Evolutionary conservation across 2,113 vertebrate genomes (phyloP).

Genomic region (Oxyura jamaicensis): DNA sequence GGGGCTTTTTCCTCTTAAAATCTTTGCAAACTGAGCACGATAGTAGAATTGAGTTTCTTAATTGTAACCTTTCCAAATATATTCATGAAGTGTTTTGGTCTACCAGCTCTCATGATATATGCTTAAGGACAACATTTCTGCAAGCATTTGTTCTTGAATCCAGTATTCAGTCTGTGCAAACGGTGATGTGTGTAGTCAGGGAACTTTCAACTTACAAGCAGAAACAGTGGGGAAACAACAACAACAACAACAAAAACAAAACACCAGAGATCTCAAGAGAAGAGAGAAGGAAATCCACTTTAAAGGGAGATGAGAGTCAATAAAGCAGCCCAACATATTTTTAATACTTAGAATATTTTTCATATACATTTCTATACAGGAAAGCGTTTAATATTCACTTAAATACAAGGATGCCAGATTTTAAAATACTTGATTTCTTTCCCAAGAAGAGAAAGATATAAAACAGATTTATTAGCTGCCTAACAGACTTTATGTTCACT

Average conservation of each 20-base stretch:
- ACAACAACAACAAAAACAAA: background rate
- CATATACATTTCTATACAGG: background rate
- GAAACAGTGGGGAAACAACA: background rate
- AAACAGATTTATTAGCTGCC: background rate
- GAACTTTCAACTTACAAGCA: background rate
- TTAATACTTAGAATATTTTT: background rate
- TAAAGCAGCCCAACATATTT: background rate
- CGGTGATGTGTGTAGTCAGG: background rate
- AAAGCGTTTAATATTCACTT: background rate
- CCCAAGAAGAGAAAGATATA: background rate
- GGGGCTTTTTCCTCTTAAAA: background rate
- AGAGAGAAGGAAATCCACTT: background rate
- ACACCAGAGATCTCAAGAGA: background rate
- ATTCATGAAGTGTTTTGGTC: background rate
- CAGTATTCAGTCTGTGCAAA: background rate
- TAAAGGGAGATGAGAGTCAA: background rate
- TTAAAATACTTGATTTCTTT: background rate
- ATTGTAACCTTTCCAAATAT: background rate
- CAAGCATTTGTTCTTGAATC: background rate
- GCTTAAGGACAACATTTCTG: background rate
- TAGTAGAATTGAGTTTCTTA: background rate
- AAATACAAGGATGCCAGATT: background rate
- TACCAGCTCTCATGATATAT: background rate
- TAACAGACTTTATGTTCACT: background rate
- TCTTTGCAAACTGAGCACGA: background rate